These are phyloP conservation scores for Idaea straminata DNA, from an alignment of 2,888 invertebrate species.

Conservation along the genomic window DNA sequence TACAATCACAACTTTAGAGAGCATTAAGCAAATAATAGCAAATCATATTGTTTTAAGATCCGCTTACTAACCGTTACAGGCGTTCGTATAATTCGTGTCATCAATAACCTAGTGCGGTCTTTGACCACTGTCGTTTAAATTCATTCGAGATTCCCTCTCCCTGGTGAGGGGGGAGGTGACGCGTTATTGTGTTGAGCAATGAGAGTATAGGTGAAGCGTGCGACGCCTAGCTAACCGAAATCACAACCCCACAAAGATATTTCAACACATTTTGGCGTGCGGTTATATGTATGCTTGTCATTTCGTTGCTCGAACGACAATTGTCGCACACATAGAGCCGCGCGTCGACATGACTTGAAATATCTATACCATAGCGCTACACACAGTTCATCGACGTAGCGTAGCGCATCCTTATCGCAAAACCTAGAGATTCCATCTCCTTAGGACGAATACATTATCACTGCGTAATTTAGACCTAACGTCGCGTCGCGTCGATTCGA, in stretches of 20 bases:
- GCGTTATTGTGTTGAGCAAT: neutral
- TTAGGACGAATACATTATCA: constrained; percentile 38
- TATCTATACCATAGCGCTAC: neutral
- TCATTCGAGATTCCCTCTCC: neutral
- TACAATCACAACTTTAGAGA: constrained; percentile 50
- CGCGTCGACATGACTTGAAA: neutral
- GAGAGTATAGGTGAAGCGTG: neutral
- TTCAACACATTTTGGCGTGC: no score
- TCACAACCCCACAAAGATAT: neutral
- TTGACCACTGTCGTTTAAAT: neutral
- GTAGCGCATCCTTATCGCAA: constrained; percentile 23
- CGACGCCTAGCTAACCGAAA: neutral
- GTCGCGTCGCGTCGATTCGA: constrained; percentile 10
- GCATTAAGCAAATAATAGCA: constrained; percentile 27
- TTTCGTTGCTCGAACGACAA: no score
- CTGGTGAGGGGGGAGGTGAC: neutral
- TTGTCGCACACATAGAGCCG: neutral
- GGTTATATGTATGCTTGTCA: no score
- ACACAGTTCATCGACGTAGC: no score
- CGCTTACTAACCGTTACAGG: neutral
- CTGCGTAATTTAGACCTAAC: constrained; percentile 17
- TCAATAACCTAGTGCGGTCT: neutral
- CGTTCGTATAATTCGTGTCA: neutral
- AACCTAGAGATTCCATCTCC: constrained; percentile 41
- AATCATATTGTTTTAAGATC: constrained; percentile 3